These are phyloP conservation scores for Heliconius erato DNA, from an alignment of 2,888 invertebrate species.

Conservation along the genomic window DNA sequence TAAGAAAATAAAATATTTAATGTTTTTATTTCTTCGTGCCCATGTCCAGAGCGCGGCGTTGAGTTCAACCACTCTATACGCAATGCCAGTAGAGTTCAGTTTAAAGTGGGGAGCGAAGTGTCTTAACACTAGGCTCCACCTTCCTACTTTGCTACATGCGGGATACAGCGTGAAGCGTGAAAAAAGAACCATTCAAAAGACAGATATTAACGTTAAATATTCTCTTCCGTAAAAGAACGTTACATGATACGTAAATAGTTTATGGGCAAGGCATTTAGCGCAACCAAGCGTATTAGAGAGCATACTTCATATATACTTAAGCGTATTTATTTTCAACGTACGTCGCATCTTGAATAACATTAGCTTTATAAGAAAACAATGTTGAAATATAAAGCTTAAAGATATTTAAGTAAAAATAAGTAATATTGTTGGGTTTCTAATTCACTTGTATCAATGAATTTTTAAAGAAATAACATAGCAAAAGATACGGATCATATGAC, in stretches of 20 bases:
- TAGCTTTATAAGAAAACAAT: constrained; percentile 1
- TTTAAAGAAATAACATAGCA: no score
- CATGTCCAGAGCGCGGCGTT: no score
- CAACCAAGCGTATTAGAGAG: constrained; percentile 20
- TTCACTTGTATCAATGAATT: not conserved
- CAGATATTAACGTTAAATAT: not conserved
- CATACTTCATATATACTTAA: constrained; percentile 19
- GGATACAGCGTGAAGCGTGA: no score
- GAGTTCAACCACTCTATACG: no score
- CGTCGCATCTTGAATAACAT: constrained; percentile 8
- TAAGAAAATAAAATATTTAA: no score
- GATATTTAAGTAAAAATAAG: not conserved
- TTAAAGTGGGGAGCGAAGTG: no score
- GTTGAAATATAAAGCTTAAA: not conserved
- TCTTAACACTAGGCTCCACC: no score
- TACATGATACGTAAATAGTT: constrained; percentile 7
- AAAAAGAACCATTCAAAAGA: not conserved
- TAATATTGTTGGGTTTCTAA: not conserved
- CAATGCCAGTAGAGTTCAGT: no score
- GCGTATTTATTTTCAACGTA: constrained; percentile 17
- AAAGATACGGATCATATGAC: no score
- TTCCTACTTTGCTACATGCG: no score
- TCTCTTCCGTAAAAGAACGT: not conserved
- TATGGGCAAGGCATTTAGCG: constrained; percentile 11
- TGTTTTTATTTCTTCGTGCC: no score